Conservation (phyloP, 2,113 vertebrate species). For the Podarcis muralis region DNA sequence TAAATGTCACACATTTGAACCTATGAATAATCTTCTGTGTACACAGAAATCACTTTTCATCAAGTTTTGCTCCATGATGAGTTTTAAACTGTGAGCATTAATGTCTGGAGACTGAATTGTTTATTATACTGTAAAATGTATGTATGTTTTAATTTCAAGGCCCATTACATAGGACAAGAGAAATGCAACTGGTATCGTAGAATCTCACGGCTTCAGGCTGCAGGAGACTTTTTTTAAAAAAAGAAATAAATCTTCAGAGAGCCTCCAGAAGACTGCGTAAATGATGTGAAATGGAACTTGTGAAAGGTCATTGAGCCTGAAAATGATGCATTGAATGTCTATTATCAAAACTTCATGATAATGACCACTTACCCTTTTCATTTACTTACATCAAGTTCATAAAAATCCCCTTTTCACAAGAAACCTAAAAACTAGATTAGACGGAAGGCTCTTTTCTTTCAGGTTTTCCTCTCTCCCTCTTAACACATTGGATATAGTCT, state of each 20-base stretch:
- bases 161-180: constrained; percentile 59
- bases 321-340: constrained; percentile 35
- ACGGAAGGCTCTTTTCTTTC: not conserved
- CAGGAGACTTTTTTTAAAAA: constrained; percentile 42
- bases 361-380: constrained; percentile 30
- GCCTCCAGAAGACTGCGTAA: constrained; percentile 29
- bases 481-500: not conserved
- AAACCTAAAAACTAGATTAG: not conserved
- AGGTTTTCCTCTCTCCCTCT: not conserved
- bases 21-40: constrained; percentile 18
- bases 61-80: constrained; percentile 18
- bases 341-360: not conserved
- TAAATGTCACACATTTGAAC: not conserved
- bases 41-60: not conserved
- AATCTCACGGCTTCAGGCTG: constrained; percentile 26
- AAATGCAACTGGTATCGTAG: constrained; percentile 27
- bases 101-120: constrained; percentile 41
- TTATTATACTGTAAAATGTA: constrained; percentile 54
- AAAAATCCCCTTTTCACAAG: not conserved
- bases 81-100: constrained; percentile 31
- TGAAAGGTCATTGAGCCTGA: constrained; percentile 36
- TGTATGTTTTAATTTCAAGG: constrained; percentile 74
- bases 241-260: constrained; percentile 27
- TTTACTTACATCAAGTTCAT: not conserved
- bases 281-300: constrained; percentile 43